Percentiles rank a stretch among this genome's conserved stretches.
These are phyloP conservation scores for Mercenaria mercenaria DNA, from an alignment of 1,140 invertebrate species.

Conservation along the genomic window DNA sequence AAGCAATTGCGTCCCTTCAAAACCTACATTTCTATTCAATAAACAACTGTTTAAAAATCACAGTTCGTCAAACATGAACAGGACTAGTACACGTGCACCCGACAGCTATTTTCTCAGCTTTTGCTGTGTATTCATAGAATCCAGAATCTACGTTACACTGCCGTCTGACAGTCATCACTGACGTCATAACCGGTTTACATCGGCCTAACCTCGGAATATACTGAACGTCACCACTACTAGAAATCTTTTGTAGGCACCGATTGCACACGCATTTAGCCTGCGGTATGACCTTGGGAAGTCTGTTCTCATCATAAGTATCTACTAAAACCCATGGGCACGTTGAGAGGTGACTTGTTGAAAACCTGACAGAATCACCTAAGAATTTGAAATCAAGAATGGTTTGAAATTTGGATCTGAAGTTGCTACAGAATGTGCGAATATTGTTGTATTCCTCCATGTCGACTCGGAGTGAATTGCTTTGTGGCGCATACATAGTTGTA, in stretches of 20 bases:
- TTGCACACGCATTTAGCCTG: conserved; percentile 9
- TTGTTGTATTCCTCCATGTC: neutral
- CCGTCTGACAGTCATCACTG: neutral
- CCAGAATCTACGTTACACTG: neutral
- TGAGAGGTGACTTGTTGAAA: neutral
- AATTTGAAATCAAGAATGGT: conserved; percentile 1
- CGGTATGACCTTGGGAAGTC: neutral
- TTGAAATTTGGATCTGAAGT: neutral
- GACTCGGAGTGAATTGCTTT: neutral
- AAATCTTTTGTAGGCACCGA: neutral
- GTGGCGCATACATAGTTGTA: neutral
- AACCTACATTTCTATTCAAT: too few species aligned
- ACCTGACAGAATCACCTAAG: neutral
- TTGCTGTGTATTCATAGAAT: neutral
- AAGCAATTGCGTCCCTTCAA: too few species aligned
- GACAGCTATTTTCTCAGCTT: neutral
- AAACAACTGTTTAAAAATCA: too few species aligned
- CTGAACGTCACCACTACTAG: neutral
- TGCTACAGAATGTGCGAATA: neutral
- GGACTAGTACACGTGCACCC: conserved; percentile 27
- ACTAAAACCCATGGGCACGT: conserved; percentile 33
- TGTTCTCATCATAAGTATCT: conserved; percentile 5
- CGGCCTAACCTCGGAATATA: neutral
- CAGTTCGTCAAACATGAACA: neutral
- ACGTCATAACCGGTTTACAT: conserved; percentile 7